Evolutionary conservation across 1,140 invertebrate species (phyloP).

Genomic region (Dendrolimus kikuchii): DNA sequence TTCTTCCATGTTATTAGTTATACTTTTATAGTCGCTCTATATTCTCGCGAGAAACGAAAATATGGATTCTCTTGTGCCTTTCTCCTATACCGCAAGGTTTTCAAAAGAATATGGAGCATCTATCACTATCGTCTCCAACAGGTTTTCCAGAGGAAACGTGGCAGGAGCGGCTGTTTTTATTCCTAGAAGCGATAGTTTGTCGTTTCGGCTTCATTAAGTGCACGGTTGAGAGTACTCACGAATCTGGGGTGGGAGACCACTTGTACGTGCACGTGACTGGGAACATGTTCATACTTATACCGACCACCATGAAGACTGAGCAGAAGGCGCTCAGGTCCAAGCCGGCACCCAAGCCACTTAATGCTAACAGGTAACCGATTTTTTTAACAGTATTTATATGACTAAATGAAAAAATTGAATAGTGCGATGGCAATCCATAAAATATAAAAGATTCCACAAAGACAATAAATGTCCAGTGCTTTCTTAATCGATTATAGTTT

Average conservation of each 20-base stretch:
- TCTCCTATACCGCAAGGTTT: no score
- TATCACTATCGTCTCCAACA: slow-evolving; percentile 37
- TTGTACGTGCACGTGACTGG: slow-evolving; percentile 93
- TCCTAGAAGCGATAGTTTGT: slow-evolving; percentile 88
- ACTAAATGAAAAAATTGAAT: no score
- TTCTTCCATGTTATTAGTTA: no score
- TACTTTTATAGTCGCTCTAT: no score
- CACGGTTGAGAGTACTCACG: slow-evolving; percentile 74
- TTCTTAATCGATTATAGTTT: no score
- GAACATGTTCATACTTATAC: slow-evolving; percentile 94
- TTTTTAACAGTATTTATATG: not conserved
- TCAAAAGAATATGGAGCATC: no score
- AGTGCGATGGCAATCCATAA: no score
- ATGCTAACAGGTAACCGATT: slow-evolving; percentile 47
- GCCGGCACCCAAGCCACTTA: slow-evolving; percentile 56
- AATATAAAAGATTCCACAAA: no score
- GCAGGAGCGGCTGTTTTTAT: slow-evolving; percentile 81
- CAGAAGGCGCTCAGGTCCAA: slow-evolving; percentile 44
- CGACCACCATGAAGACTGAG: slow-evolving; percentile 65
- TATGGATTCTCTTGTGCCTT: no score
- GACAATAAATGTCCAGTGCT: no score
- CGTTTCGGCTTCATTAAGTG: slow-evolving; percentile 91
- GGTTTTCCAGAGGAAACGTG: slow-evolving; percentile 86
- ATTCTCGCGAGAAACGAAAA: no score
- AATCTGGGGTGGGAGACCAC: slow-evolving; percentile 67